Evolutionary conservation across 1,140 invertebrate genomes (phyloP).

Genomic region (Diabrotica virgifera): DNA sequence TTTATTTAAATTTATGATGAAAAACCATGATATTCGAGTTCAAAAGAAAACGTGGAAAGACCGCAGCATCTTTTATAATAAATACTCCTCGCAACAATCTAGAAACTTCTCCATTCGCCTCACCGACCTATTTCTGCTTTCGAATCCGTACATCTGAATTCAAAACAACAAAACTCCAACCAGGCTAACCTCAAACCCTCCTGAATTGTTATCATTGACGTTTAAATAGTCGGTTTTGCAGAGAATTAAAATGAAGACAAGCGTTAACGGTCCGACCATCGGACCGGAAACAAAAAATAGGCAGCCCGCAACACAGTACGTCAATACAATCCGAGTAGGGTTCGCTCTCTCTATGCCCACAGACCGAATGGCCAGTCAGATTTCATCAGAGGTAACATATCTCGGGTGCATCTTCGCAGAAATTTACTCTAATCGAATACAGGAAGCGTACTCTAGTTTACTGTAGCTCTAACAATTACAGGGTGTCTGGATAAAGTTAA

Average conservation of each 20-base stretch:
- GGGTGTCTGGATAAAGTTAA: neutral
- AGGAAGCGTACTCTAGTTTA: neutral
- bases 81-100: neutral
- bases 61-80: neutral
- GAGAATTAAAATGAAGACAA: conserved; percentile 3
- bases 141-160: neutral
- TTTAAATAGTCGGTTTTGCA: conserved; percentile 2
- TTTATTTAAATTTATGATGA: neutral
- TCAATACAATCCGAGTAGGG: neutral
- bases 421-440: conserved; percentile 2
- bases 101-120: neutral
- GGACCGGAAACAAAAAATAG: conserved; percentile 2
- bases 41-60: neutral
- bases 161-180: neutral
- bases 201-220: neutral
- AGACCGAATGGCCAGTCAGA: neutral
- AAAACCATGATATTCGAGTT: neutral
- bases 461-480: neutral
- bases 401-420: neutral
- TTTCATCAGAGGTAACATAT: conserved; percentile 2
- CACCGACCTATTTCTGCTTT: neutral
- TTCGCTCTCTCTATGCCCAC: neutral
- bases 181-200: conserved; percentile 1
- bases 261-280: neutral
- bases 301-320: neutral